These are phyloP conservation scores for Mustela erminea DNA, from an alignment of 2,797 vertebrate genomes.

Conservation along the genomic window DNA sequence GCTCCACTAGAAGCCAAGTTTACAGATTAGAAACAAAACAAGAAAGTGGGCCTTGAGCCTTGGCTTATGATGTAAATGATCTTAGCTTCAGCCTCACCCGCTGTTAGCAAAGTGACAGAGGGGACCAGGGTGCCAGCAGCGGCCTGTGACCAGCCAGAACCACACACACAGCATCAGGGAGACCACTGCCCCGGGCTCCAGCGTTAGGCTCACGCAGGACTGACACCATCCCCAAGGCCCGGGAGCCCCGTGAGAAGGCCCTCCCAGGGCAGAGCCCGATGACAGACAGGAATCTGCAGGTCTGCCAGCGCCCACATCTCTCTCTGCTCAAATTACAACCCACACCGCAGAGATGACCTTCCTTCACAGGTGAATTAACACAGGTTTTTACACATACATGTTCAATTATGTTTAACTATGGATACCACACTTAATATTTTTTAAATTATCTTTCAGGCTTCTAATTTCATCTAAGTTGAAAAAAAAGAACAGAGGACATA, in stretches of 20 bases:
- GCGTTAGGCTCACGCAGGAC: fast-evolving
- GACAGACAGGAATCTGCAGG: neutral
- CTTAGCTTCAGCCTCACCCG: neutral
- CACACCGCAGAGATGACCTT: neutral
- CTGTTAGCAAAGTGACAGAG: neutral
- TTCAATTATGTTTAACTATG: neutral
- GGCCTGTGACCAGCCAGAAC: fast-evolving
- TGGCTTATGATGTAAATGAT: no score
- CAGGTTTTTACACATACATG: neutral
- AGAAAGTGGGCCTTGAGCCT: neutral
- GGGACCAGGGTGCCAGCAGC: no score
- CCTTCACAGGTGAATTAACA: neutral
- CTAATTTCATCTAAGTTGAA: neutral
- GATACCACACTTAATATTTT: neutral
- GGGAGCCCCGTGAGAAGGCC: fast-evolving
- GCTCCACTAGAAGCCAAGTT: neutral
- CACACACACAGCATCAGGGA: fast-evolving
- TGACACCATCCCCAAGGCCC: neutral
- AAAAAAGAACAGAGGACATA: neutral
- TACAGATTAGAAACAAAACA: no score
- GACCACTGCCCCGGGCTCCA: neutral
- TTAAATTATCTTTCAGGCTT: neutral
- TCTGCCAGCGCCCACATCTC: fast-evolving
- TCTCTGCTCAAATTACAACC: neutral
- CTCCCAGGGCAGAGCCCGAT: neutral